phyloP scores from a whole-genome alignment of 1,140 invertebrate genomes.

The Psilanteris sp. region DNA sequence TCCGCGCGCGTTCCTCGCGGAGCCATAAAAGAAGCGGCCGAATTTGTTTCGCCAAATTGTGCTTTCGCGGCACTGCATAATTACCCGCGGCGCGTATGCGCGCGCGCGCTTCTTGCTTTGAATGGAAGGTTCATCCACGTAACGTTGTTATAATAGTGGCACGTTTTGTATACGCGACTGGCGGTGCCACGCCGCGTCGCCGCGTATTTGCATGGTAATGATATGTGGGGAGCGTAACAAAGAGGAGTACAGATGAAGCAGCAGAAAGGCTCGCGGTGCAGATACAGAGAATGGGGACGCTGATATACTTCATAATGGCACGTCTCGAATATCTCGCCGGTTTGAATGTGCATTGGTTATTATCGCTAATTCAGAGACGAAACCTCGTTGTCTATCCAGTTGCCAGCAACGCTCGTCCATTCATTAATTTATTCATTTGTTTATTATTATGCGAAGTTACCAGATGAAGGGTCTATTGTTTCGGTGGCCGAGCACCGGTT shows the following conservation, averaged over 20 bases:
- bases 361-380: constrained; percentile 72
- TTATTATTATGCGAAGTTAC: constrained; percentile 33
- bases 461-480: constrained; percentile 34
- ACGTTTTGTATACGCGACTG: constrained; percentile 76
- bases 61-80: constrained; percentile 66
- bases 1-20: constrained; percentile 30
- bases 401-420: constrained; percentile 12
- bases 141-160: constrained; percentile 78
- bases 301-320: constrained; percentile 53
- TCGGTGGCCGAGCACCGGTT: too few relatives aligned
- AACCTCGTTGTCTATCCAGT: constrained; percentile 29
- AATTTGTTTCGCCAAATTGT: constrained; percentile 40
- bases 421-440: constrained; percentile 65
- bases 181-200: constrained; percentile 60
- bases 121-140: constrained; percentile 77
- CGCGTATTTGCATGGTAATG: constrained; percentile 76
- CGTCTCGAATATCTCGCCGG: constrained; percentile 71
- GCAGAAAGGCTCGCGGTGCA: constrained; percentile 40
- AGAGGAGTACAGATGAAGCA: constrained; percentile 57
- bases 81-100: constrained; percentile 72
- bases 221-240: constrained; percentile 70
- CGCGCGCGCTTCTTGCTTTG: constrained; percentile 64
- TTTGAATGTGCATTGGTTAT: constrained; percentile 73
- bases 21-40: constrained; percentile 33
- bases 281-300: constrained; percentile 26